These are phyloP conservation scores for Sphaerophoria rueppellii DNA, from an alignment of 2,888 invertebrate genomes.

Conservation along the genomic window DNA sequence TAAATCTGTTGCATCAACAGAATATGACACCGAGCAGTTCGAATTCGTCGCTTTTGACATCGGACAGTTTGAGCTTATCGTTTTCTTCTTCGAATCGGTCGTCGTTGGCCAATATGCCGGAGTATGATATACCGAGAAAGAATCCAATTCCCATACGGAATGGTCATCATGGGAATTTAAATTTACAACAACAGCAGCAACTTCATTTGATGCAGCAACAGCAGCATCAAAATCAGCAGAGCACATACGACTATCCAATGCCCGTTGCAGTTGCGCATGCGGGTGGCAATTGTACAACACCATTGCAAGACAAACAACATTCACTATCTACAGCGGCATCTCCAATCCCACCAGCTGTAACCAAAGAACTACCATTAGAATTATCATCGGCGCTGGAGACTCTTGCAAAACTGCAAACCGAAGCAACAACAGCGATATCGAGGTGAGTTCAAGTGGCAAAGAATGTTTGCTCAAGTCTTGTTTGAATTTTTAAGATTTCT, in stretches of 20 bases:
- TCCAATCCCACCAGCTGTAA: constrained; percentile 65
- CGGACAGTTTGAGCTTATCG: constrained; percentile 84
- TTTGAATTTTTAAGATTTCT: not conserved
- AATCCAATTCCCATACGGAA: constrained; percentile 81
- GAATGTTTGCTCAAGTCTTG: not conserved
- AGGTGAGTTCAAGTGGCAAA: constrained; percentile 79
- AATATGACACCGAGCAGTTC: constrained; percentile 87
- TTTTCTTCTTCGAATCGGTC: constrained; percentile 84
- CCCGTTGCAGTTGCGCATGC: constrained; percentile 78
- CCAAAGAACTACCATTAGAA: constrained; percentile 88
- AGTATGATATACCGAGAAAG: constrained; percentile 87
- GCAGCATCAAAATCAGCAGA: constrained; percentile 61
- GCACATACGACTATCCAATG: constrained; percentile 76
- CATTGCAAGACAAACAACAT: constrained; percentile 77
- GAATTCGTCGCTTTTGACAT: constrained; percentile 86
- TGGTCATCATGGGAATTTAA: constrained; percentile 69
- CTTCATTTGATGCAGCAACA: constrained; percentile 62
- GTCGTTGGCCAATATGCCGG: constrained; percentile 85
- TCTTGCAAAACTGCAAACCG: constrained; percentile 88
- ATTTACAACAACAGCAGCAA: constrained; percentile 70
- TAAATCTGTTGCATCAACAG: constrained; percentile 82
- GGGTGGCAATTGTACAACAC: constrained; percentile 72
- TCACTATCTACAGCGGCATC: constrained; percentile 73
- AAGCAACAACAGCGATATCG: constrained; percentile 92
- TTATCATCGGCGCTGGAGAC: constrained; percentile 89